These are phyloP conservation scores for Tetramorium parvispinum DNA, from an alignment of 1,140 invertebrate genomes.

Conservation along the genomic window DNA sequence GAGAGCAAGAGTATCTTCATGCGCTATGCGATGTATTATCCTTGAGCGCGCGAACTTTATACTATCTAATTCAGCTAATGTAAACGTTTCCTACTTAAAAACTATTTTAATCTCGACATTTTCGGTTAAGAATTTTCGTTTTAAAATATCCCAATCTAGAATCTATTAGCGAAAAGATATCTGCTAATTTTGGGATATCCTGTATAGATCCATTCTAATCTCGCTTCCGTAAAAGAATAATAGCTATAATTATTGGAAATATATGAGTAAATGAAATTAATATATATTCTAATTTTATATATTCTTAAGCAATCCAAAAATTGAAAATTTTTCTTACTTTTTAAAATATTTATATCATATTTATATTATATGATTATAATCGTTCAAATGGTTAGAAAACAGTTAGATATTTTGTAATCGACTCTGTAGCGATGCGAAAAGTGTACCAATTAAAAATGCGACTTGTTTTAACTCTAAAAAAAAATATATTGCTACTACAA, in stretches of 20 bases:
- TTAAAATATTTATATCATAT: not conserved
- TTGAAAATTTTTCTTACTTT: not conserved
- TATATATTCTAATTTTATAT: not conserved
- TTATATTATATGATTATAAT: not conserved
- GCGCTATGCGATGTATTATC: too few relatives aligned
- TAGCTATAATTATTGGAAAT: not conserved
- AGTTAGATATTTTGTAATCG: not conserved
- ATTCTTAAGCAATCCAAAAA: not conserved
- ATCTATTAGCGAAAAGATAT: too few relatives aligned
- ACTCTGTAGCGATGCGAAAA: not conserved
- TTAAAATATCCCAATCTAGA: too few relatives aligned
- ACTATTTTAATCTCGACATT: too few relatives aligned
- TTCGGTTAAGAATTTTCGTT: too few relatives aligned
- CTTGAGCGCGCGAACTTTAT: too few relatives aligned
- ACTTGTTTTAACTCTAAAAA: not conserved
- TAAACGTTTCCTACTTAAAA: too few relatives aligned
- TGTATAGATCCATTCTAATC: not conserved
- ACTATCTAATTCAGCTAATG: too few relatives aligned
- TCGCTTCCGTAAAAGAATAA: not conserved
- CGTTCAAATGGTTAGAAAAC: not conserved
- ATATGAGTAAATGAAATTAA: not conserved
- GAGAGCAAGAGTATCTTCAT: too few relatives aligned
- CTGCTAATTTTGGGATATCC: too few relatives aligned
- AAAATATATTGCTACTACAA: not conserved
- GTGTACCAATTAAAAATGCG: not conserved